Conservation (phyloP, 2,797 vertebrate species). For the Hydrolagus colliei region DNA sequence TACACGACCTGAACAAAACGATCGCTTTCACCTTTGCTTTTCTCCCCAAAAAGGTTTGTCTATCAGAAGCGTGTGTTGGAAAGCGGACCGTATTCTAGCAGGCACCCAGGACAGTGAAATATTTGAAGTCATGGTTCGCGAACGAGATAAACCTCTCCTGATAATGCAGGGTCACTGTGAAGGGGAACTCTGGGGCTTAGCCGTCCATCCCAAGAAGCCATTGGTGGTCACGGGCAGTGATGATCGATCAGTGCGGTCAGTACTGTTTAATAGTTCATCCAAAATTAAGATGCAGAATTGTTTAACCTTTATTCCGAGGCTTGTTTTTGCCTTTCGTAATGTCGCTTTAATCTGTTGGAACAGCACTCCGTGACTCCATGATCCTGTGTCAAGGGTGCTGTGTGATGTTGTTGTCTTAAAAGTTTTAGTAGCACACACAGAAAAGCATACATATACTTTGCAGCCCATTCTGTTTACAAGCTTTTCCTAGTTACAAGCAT, state of each 20-base stretch:
- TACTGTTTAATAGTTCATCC: not conserved
- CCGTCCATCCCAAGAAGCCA: constrained; percentile 84
- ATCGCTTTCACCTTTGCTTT: not conserved
- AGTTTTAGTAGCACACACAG: not conserved
- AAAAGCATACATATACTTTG: not conserved
- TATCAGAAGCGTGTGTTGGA: constrained; percentile 92
- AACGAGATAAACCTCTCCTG: constrained; percentile 84
- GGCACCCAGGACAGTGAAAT: constrained; percentile 96
- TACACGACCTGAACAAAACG: not conserved
- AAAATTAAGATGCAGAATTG: not conserved
- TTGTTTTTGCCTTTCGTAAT: constrained; percentile 13
- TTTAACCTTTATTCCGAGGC: not conserved
- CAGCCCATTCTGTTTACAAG: not conserved
- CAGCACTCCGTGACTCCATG: not conserved
- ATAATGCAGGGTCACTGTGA: constrained; percentile 94
- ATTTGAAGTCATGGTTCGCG: constrained; percentile 89
- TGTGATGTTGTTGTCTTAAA: not conserved
- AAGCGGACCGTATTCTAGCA: constrained; percentile 79
- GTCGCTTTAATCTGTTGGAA: not conserved
- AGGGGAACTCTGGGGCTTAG: constrained; percentile 90
- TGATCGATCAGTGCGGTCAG: constrained; percentile 83
- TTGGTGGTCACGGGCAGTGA: constrained; percentile 88
- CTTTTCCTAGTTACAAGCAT: not conserved
- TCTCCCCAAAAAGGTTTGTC: constrained; percentile 69
- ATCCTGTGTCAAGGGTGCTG: not conserved